Base-by-base conservation (phyloP, 1,140 invertebrate species). In the Heliconius congener region DNA sequence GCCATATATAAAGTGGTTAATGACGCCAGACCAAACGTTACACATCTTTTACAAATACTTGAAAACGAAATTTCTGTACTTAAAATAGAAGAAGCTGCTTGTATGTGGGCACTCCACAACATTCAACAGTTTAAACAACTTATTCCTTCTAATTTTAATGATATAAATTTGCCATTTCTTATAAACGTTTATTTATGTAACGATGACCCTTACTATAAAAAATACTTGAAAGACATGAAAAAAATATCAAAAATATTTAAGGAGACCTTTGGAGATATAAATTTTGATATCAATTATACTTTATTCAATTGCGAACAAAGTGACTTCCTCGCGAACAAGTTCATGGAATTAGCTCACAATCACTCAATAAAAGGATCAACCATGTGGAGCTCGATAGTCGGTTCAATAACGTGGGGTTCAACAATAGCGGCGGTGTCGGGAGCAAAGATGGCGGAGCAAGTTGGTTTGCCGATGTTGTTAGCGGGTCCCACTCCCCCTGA, bases 11-110 rank as follows among this genome's bases (percentile, higher is more conserved):
- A 73, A 42, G 13, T 79, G 19, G 50, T 82, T 30, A 79, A 42
- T 19, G n/a, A 46, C 16, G 19, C 39, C 74, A 27, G 18, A 23
- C 23, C 30, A 72, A 76, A 77, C 34, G 46, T n/a, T 52, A 27
- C n/a, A 74, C 19, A 78, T 34, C 34, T 78, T 42, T 27, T 50
- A 8, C n/a, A 73, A 73, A 78, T 78, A 73, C 23, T 78, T 23
- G 52, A 73, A 72, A 57, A 73, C 27, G 76, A 78, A 30, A 57
- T 76, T 11, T 37, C 16, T 4, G 50, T 73, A 77, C 18, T 39
- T 16, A 50, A 60, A n/a, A 78, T 78, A 18, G 71, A 74, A 60
- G 72, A 80, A 55, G 78, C 81, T n/a, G 74, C 78, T 30, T 82
- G 81, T 70, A 71, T 42, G 18, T 82, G 78, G 78, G 81, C 75